Percentiles rank a stretch among this genome's conserved stretches.
phyloP scores from a whole-genome alignment of 2,888 invertebrate genomes.

The Tetranychus piercei region DNA sequence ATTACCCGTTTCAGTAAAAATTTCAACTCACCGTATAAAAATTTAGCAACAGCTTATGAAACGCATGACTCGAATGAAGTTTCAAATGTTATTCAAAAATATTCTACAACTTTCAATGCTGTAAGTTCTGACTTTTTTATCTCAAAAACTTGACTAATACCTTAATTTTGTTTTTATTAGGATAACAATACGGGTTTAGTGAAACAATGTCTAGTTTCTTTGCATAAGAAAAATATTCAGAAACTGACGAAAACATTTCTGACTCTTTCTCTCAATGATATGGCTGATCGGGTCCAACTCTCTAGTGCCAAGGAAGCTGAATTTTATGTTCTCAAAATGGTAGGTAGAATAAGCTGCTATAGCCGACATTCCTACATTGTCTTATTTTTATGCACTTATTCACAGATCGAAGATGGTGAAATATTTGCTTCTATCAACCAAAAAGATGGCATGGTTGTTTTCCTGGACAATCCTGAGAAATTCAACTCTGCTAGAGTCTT shows the following conservation, averaged over 20 bases:
- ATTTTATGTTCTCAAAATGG: constrained; percentile 83
- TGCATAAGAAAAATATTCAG: constrained; percentile 90
- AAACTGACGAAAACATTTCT: constrained; percentile 83
- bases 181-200: constrained; percentile 42
- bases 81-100: constrained; percentile 49
- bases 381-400: neutral
- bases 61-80: constrained; percentile 53
- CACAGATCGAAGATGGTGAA: constrained; percentile 81
- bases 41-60: constrained; percentile 61
- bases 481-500: constrained; percentile 76
- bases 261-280: constrained; percentile 68
- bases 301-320: constrained; percentile 65
- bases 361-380: neutral
- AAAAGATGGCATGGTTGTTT: constrained; percentile 93
- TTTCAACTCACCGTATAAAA: constrained; percentile 66
- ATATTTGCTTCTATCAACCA: constrained; percentile 93
- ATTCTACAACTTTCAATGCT: constrained; percentile 57
- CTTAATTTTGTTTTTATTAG: constrained; percentile 28
- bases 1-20: constrained; percentile 47
- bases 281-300: constrained; percentile 70
- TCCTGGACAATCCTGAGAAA: constrained; percentile 85
- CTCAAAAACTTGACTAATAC: constrained; percentile 4
- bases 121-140: constrained; percentile 28
- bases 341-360: constrained; percentile 33
- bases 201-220: constrained; percentile 59